These are phyloP conservation scores for Enteromius radiatus DNA, from an alignment of 2,797 vertebrate species.

Conservation along the genomic window DNA sequence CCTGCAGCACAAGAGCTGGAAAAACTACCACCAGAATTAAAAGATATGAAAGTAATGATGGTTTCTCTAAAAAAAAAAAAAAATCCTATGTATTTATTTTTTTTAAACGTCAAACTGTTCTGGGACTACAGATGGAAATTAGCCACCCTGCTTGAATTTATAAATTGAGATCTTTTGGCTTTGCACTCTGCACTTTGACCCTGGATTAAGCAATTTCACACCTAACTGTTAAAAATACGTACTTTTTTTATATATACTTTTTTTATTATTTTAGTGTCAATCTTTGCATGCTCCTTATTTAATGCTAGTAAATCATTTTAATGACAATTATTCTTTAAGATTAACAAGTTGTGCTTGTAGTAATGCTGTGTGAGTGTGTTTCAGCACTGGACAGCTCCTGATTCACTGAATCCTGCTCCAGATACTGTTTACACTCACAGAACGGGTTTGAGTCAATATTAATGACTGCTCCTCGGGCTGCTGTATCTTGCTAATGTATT, in stretches of 20 bases:
- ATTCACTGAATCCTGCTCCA: neutral
- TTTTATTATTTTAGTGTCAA: neutral
- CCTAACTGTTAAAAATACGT: too few species aligned
- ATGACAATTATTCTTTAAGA: neutral
- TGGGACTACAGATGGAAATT: neutral
- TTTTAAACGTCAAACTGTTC: too few species aligned
- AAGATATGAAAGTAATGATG: neutral
- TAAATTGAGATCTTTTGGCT: neutral
- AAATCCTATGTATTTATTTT: neutral
- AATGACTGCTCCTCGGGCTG: neutral
- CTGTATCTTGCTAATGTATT: neutral
- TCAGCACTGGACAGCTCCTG: slow-evolving; percentile 60
- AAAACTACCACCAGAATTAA: neutral
- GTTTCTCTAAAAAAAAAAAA: neutral
- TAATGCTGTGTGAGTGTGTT: neutral
- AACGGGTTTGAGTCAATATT: neutral
- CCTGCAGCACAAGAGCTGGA: neutral
- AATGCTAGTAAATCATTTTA: neutral
- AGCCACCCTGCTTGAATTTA: neutral
- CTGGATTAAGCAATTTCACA: neutral
- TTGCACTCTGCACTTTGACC: neutral
- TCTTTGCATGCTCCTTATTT: neutral
- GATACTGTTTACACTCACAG: neutral
- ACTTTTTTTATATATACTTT: too few species aligned
- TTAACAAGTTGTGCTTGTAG: neutral